Conservation (phyloP, 2,797 vertebrate genomes). For the Phalloptychus januarius region DNA sequence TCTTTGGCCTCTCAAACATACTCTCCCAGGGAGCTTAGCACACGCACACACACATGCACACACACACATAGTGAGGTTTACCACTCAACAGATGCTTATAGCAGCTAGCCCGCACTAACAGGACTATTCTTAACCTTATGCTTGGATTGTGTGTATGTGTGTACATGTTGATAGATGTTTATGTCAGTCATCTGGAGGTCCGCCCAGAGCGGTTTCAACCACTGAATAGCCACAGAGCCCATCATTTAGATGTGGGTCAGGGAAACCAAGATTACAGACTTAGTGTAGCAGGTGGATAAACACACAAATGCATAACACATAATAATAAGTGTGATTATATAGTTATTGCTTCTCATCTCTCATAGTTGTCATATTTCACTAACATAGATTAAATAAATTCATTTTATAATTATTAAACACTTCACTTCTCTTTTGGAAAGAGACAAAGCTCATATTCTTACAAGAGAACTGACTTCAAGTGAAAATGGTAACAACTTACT, state of each 20-base stretch:
- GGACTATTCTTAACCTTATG: constrained; percentile 69
- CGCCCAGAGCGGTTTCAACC: constrained; percentile 61
- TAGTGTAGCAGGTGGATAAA: constrained; percentile 76
- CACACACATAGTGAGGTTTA: constrained; percentile 39
- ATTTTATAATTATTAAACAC: constrained; percentile 8
- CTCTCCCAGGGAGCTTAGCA: constrained; percentile 56
- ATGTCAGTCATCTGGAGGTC: constrained; percentile 69
- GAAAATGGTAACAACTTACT: background rate
- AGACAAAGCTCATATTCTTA: background rate
- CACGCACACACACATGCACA: background rate
- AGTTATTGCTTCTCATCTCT: constrained; percentile 3
- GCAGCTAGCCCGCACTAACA: constrained; percentile 57
- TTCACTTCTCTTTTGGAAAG: background rate
- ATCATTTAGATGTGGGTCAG: constrained; percentile 61
- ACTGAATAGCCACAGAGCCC: constrained; percentile 60
- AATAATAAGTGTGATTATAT: constrained; percentile 48
- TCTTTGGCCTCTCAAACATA: constrained; percentile 37
- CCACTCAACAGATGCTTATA: constrained; percentile 64
- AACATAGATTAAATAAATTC: constrained; percentile 22
- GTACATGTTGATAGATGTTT: constrained; percentile 41
- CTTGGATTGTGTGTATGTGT: constrained; percentile 40
- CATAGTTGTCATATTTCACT: constrained; percentile 10
- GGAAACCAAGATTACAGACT: constrained; percentile 66
- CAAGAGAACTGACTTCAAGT: background rate
- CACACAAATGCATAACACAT: constrained; percentile 55